phyloP scores from a whole-genome alignment of 2,113 vertebrate genomes.

The Circaetus gallicus region DNA sequence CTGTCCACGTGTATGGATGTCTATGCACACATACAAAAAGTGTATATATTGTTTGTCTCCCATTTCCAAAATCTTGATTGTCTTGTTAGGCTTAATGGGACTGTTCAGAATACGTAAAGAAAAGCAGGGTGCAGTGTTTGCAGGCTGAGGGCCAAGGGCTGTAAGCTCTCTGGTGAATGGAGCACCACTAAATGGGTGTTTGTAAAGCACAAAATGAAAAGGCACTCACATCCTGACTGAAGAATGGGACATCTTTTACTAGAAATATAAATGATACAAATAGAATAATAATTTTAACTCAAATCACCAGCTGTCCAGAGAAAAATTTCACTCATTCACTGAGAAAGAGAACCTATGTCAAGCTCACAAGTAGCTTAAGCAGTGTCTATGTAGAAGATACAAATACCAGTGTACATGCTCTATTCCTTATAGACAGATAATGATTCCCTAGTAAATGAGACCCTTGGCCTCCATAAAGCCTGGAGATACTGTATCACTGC shows the following conservation, averaged over 20 bases:
- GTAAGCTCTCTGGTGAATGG: not conserved
- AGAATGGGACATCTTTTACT: not conserved
- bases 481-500: not conserved
- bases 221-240: not conserved
- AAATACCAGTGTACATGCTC: no score
- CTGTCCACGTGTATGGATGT: no score
- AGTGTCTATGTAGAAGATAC: not conserved
- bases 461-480: not conserved
- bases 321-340: not conserved
- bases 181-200: not conserved
- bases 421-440: not conserved
- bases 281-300: not conserved
- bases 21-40: not conserved
- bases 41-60: not conserved
- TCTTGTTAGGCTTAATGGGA: no score
- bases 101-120: not conserved
- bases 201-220: not conserved
- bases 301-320: not conserved
- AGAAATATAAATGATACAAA: not conserved
- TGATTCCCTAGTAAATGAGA: not conserved
- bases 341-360: not conserved
- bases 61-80: not conserved
- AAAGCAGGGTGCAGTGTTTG: not conserved
- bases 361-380: not conserved
- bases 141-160: not conserved